Evolutionary conservation across 35 echinoderm and acorn worm species (phyloP).

Genomic region (Stichopus chloronotus): DNA sequence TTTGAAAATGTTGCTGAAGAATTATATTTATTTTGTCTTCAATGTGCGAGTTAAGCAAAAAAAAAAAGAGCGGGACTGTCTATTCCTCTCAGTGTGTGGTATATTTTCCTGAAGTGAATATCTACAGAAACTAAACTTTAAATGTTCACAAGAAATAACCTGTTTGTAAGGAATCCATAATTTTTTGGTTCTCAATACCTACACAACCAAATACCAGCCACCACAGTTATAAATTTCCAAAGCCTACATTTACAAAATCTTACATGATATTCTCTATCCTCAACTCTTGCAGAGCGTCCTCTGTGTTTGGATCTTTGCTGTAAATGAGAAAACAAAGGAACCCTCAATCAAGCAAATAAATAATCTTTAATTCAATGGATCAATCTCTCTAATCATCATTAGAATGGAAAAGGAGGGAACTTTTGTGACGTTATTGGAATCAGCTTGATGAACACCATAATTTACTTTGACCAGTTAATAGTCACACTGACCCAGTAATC

Average conservation of each 20-base stretch:
- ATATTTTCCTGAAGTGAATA: background rate
- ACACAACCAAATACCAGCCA: background rate
- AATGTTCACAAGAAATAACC: too few relatives aligned
- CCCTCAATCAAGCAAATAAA: background rate
- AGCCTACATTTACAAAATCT: background rate
- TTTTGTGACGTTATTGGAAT: too few relatives aligned
- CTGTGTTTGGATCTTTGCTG: background rate
- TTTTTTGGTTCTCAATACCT: background rate
- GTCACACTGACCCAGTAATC: too few relatives aligned
- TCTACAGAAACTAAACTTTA: too few relatives aligned
- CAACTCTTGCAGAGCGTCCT: background rate
- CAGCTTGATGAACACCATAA: too few relatives aligned
- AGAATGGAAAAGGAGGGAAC: too few relatives aligned
- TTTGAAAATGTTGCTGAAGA: background rate
- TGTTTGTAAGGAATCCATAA: background rate
- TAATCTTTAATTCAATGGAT: too few relatives aligned
- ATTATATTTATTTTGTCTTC: background rate
- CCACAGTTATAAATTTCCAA: background rate
- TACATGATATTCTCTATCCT: background rate
- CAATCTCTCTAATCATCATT: too few relatives aligned
- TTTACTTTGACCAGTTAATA: too few relatives aligned
- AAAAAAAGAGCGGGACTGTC: too few relatives aligned
- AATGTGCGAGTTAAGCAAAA: too few relatives aligned
- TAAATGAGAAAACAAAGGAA: background rate
- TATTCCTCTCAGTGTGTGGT: background rate